Evolutionary conservation across 2,797 vertebrate species (phyloP).

Genomic region (Phoebastria nigripes): DNA sequence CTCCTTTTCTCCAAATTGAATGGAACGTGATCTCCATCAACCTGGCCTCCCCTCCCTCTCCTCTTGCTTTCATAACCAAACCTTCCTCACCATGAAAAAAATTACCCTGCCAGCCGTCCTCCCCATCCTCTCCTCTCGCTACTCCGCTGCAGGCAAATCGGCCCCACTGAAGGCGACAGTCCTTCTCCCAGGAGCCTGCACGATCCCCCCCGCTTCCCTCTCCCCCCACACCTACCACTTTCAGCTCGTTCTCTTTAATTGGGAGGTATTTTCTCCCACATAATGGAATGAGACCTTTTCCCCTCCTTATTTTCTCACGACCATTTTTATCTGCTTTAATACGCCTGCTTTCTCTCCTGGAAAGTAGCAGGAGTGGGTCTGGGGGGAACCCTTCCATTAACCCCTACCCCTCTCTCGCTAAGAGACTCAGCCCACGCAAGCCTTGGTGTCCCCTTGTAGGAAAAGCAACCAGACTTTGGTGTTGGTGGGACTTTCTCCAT

Average conservation of each 20-base stretch:
- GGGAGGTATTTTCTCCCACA: conserved; percentile 28
- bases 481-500: background rate
- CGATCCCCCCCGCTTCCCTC: background rate
- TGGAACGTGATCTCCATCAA: conserved; percentile 53
- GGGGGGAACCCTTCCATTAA: background rate
- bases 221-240: background rate
- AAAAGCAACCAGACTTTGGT: background rate
- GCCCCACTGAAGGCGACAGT: background rate
- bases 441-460: background rate
- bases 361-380: background rate
- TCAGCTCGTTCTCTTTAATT: conserved; percentile 32
- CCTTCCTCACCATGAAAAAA: background rate
- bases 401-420: fast-evolving
- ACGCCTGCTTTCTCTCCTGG: background rate
- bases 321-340: background rate
- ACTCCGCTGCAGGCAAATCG: background rate
- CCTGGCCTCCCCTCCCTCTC: conserved; percentile 36
- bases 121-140: background rate
- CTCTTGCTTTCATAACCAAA: conserved; percentile 51
- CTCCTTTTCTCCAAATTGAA: conserved; percentile 65
- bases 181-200: background rate
- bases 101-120: background rate
- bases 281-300: conserved; percentile 33
- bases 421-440: fast-evolving
- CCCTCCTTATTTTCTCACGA: background rate